Evolutionary conservation across 2,888 invertebrate species (phyloP).

Genomic region (Salticus scenicus): DNA sequence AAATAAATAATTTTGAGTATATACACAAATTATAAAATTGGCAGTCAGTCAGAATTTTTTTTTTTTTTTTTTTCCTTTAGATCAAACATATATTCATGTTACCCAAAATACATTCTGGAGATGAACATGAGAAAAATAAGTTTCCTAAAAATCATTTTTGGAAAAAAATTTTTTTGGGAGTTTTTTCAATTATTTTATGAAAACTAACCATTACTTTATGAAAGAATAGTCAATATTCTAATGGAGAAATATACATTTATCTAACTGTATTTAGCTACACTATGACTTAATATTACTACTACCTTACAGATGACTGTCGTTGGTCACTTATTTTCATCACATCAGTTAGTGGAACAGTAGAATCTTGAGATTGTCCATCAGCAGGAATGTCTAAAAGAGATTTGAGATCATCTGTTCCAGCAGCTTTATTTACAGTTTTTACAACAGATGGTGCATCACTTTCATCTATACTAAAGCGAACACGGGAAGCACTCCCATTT

Average conservation of each 20-base stretch:
- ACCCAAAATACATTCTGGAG: background rate
- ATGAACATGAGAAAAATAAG: background rate
- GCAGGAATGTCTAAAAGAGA: conserved; percentile 80
- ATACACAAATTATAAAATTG: too few relatives aligned
- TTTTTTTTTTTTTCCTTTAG: too few relatives aligned
- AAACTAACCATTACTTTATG: background rate
- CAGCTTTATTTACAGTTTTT: conserved; percentile 58
- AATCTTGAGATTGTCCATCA: conserved; percentile 79
- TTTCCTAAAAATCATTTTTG: background rate
- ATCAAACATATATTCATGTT: background rate
- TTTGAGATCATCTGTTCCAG: conserved; percentile 74
- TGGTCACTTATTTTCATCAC: conserved; percentile 38
- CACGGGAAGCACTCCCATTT: conserved; percentile 36
- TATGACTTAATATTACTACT: conserved; percentile 31
- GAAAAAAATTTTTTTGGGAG: background rate
- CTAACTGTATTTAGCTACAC: background rate
- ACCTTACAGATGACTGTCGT: conserved; percentile 48
- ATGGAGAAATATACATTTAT: conserved; percentile 1
- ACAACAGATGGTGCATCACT: conserved; percentile 23
- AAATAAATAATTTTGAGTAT: too few relatives aligned
- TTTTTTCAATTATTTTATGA: conserved; percentile 9
- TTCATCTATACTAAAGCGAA: conserved; percentile 60
- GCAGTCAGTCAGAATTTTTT: too few relatives aligned
- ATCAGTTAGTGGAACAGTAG: conserved; percentile 79
- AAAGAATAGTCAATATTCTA: conserved; percentile 6